Evolutionary conservation across 2,113 vertebrate species (phyloP).

Genomic region (Scytalopus superciliaris): DNA sequence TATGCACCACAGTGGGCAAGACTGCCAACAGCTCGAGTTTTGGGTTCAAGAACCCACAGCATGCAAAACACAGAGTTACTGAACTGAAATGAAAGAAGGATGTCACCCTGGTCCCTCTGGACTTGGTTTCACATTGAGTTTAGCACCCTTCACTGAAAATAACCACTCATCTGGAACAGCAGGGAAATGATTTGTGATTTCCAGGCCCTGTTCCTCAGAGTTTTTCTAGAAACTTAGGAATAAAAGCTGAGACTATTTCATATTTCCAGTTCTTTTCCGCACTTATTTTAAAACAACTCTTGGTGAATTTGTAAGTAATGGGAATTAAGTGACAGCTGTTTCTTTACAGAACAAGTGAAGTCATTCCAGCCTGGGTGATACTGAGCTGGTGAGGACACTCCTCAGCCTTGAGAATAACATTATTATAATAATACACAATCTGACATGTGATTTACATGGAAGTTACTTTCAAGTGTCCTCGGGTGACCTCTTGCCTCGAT

Average conservation of each 20-base stretch:
- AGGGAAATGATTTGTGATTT: neutral
- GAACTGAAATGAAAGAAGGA: neutral
- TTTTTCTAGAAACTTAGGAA: neutral
- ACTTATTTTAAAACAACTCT: neutral
- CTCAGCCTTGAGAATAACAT: neutral
- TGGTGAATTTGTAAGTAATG: neutral
- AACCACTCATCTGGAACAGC: neutral
- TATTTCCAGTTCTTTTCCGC: neutral
- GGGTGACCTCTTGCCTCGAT: neutral
- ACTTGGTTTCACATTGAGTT: neutral
- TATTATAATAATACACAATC: neutral
- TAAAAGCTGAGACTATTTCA: neutral
- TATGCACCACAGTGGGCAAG: neutral
- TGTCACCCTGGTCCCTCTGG: neutral
- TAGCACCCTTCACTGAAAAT: neutral
- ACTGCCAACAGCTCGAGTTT: neutral
- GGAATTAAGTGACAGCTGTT: neutral
- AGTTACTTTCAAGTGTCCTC: neutral
- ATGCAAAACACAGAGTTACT: neutral
- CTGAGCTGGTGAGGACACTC: neutral
- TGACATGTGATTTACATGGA: rapidly evolving
- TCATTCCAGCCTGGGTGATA: neutral
- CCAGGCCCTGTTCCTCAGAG: neutral
- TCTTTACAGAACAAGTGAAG: neutral
- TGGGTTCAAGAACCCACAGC: neutral